These are phyloP conservation scores for Quadroppia sp. DNA, from an alignment of 2,888 invertebrate species.

Conservation along the genomic window DNA sequence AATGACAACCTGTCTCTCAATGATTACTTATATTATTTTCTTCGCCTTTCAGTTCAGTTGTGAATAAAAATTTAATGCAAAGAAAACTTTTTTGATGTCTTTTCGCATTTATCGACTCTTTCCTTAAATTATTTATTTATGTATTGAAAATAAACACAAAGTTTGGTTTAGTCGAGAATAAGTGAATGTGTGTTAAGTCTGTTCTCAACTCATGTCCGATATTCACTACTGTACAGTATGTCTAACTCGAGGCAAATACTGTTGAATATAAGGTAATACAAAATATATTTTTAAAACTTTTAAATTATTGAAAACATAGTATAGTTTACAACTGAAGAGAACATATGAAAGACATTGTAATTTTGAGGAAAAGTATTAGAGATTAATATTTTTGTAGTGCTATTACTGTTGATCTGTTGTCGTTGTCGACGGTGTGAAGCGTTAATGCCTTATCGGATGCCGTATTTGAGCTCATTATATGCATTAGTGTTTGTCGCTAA, in stretches of 20 bases:
- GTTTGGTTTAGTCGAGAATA: background rate
- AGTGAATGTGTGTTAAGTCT: no score
- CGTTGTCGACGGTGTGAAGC: background rate
- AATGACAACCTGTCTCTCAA: slow-evolving; percentile 31
- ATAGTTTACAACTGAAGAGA: no score
- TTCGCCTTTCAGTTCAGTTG: slow-evolving; percentile 3
- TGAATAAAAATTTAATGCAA: slow-evolving; percentile 29
- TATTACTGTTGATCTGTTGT: no score
- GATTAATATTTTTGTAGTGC: no score
- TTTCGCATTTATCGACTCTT: slow-evolving; percentile 18
- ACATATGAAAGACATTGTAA: no score
- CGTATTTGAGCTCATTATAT: background rate
- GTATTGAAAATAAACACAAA: background rate
- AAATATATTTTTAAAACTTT: no score
- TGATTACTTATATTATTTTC: slow-evolving; percentile 19
- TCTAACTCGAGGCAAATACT: no score
- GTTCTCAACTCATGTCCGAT: no score
- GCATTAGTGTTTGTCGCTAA: slow-evolving; percentile 8
- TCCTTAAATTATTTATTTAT: slow-evolving; percentile 29
- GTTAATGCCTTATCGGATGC: slow-evolving; percentile 9
- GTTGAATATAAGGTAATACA: no score
- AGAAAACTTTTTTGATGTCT: slow-evolving; percentile 21
- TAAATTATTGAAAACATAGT: no score
- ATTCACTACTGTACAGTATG: no score
- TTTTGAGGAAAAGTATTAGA: no score